Conservation (phyloP, 1,140 invertebrate species). For the Asobara japonica region DNA sequence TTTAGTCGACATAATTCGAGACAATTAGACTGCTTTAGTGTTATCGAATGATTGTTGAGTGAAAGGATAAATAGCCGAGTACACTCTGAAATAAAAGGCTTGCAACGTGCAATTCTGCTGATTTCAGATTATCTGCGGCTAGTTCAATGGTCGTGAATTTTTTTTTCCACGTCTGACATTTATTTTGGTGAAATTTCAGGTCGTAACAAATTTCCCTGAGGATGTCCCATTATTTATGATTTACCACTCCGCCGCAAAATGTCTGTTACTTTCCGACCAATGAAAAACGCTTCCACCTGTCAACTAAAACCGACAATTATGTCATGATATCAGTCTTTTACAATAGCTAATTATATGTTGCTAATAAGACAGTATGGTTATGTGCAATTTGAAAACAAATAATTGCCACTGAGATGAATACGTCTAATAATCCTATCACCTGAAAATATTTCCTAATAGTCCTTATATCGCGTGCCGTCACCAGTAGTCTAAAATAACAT, state of each 20-base stretch:
- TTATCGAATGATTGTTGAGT: too few relatives aligned
- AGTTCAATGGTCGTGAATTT: too few relatives aligned
- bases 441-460: not conserved
- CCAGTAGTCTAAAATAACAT: not conserved
- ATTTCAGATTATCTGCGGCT: too few relatives aligned
- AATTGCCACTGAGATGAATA: not conserved
- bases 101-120: too few relatives aligned
- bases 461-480: slow-evolving; percentile 21
- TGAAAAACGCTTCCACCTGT: not conserved
- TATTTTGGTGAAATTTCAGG: too few relatives aligned
- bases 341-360: not conserved
- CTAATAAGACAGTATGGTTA: not conserved
- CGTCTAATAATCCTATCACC: not conserved
- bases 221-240: not conserved
- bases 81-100: too few relatives aligned
- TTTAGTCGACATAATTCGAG: too few relatives aligned
- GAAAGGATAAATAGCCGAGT: too few relatives aligned
- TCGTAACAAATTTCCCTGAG: too few relatives aligned
- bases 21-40: too few relatives aligned
- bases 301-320: not conserved
- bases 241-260: not conserved
- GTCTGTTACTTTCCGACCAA: not conserved
- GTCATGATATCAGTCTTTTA: not conserved
- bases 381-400: not conserved
- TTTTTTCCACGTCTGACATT: too few relatives aligned